These are phyloP conservation scores for Tetragnatha versicolor DNA, from an alignment of 1,140 invertebrate genomes.

Conservation along the genomic window DNA sequence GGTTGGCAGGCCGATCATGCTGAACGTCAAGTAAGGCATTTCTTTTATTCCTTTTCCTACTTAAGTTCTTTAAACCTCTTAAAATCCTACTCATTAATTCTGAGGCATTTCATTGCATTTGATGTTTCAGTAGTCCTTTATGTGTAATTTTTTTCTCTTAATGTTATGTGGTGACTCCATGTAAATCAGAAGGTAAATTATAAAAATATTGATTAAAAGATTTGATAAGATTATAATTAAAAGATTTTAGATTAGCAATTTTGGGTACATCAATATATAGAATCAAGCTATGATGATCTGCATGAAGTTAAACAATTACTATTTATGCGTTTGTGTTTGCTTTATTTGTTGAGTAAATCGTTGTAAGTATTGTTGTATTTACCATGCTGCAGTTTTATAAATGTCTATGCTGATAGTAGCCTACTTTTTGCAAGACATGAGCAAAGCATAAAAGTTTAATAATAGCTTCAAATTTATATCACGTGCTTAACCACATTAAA, in stretches of 20 bases:
- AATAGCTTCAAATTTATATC: too few species aligned
- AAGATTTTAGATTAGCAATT: too few species aligned
- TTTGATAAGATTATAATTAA: neutral
- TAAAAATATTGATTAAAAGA: neutral
- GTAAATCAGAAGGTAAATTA: neutral
- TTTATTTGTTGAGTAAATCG: neutral
- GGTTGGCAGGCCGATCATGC: conserved; percentile 91
- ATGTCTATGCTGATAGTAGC: too few species aligned
- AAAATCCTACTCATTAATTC: neutral
- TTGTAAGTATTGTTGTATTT: too few species aligned
- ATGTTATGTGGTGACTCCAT: conserved; percentile 21
- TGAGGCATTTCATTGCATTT: neutral
- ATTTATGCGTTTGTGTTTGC: too few species aligned
- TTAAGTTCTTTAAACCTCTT: neutral
- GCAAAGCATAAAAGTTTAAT: too few species aligned
- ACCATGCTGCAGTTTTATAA: too few species aligned
- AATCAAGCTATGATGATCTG: too few species aligned
- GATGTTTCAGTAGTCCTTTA: neutral
- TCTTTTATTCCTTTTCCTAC: conserved; percentile 18
- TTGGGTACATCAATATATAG: too few species aligned
- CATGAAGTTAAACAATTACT: too few species aligned
- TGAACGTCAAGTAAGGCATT: conserved; percentile 82
- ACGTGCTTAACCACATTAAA: too few species aligned
- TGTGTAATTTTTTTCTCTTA: conserved; percentile 20
- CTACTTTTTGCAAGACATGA: too few species aligned